Conservation (phyloP, 2,888 invertebrate species). For the Mesochorus sp. region DNA sequence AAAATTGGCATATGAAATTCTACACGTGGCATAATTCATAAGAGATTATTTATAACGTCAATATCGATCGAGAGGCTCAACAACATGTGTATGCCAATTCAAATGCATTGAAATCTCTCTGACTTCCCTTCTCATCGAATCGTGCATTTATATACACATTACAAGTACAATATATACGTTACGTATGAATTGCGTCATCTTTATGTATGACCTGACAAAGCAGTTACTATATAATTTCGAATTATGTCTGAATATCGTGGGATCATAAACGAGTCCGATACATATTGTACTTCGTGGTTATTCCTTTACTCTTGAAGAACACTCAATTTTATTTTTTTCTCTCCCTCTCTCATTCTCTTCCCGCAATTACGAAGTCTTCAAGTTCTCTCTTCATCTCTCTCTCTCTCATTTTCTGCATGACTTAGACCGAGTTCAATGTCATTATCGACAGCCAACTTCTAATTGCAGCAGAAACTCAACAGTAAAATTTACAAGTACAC, state of each 20-base stretch:
- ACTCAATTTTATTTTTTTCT: background rate
- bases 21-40: background rate
- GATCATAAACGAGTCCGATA: background rate
- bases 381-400: too few relatives aligned
- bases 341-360: background rate
- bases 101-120: conserved; percentile 25
- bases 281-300: background rate
- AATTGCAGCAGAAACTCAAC: conserved; percentile 22
- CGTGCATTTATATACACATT: background rate
- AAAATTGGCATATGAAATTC: too few relatives aligned
- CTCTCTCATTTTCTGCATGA: background rate
- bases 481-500: background rate
- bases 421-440: conserved; percentile 47
- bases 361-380: background rate
- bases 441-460: conserved; percentile 48
- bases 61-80: conserved; percentile 37
- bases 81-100: conserved; percentile 1
- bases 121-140: conserved; percentile 14
- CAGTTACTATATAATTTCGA: conserved; percentile 3
- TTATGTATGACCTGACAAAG: conserved; percentile 15
- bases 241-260: background rate
- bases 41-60: conserved; percentile 31
- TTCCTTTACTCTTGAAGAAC: background rate
- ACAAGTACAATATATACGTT: too few relatives aligned
- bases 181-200: conserved; percentile 22